Conservation (phyloP, 1,140 invertebrate species). For the Camponotus floridanus region DNA sequence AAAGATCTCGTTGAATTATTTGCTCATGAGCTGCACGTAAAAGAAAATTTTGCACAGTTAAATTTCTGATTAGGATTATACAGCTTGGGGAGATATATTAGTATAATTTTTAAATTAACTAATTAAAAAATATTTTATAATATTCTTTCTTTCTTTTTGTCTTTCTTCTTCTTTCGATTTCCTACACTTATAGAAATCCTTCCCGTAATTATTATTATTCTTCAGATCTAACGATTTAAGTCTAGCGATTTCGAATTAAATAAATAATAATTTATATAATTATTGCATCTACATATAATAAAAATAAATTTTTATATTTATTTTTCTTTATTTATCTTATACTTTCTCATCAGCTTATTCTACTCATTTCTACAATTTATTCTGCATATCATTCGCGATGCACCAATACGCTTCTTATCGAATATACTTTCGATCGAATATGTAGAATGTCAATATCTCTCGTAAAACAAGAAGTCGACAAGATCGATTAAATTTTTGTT, state of each 20-base stretch:
- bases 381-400: too few relatives aligned
- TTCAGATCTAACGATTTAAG: background rate
- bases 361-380: too few relatives aligned
- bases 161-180: too few relatives aligned
- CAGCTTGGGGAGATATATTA: background rate
- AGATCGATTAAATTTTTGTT: constrained; percentile 24
- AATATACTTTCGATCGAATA: background rate
- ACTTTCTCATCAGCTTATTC: too few relatives aligned
- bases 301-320: too few relatives aligned
- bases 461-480: background rate
- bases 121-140: background rate
- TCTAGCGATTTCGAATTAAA: background rate
- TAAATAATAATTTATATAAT: background rate
- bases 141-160: too few relatives aligned
- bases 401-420: too few relatives aligned
- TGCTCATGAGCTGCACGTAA: background rate
- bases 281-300: too few relatives aligned
- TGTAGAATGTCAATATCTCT: background rate
- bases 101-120: background rate
- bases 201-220: background rate
- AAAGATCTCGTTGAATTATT: background rate
- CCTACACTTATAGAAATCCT: too few relatives aligned
- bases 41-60: background rate
- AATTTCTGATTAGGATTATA: background rate
- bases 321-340: too few relatives aligned